Base-by-base conservation (phyloP, 2,113 vertebrate genomes). In the Elachura formosa region DNA sequence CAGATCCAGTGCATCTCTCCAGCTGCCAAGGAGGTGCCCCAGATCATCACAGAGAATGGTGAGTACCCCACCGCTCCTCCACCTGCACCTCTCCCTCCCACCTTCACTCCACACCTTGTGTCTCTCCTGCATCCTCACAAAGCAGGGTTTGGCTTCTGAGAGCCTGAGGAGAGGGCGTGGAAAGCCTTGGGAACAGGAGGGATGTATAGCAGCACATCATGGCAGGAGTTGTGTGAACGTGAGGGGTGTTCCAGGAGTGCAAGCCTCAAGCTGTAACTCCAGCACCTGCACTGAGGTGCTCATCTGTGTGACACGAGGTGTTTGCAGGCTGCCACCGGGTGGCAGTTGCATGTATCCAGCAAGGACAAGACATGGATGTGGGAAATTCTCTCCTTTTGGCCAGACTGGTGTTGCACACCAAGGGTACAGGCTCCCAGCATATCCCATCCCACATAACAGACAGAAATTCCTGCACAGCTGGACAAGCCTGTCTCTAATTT, bases 21-120 rank as follows among this genome's bases (percentile, higher is more conserved):
- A 0, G 98, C 99, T 46, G 99, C 99, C 97, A 99, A 98, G 92
- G 99, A 99, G 84, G 99, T 99, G 82, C 99, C 99, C 11, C 98
- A 98, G 40, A 99, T 99, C 83, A 96, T 99, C 83, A 98, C 99
- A 4, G 99, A 99, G 94, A 99, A 99, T 2, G 99, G 99, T 99
- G 96, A 94, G 98, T 26, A 5, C 5, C 43, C n/a, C 75, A 24
- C 34, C 72, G 4, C 45, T 56, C 58, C 64, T 31, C 41, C 1
- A 0, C 8, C 33, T 41, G 36, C 13, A 23, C 11, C 36, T 59
- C 48, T 64, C 66, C 36, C 40, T 48, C 21, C 46, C 41, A 26
- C 9, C 83, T 76, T 80, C 84, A 25, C 34, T 29, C 16, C 41
- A 5, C 26, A 7, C 40, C 34, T 29, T 6, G 9, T 3, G 0